Percentiles rank a stretch among this genome's conserved stretches.
phyloP scores from a whole-genome alignment of 2,797 vertebrate species.

The Antrozous pallidus region DNA sequence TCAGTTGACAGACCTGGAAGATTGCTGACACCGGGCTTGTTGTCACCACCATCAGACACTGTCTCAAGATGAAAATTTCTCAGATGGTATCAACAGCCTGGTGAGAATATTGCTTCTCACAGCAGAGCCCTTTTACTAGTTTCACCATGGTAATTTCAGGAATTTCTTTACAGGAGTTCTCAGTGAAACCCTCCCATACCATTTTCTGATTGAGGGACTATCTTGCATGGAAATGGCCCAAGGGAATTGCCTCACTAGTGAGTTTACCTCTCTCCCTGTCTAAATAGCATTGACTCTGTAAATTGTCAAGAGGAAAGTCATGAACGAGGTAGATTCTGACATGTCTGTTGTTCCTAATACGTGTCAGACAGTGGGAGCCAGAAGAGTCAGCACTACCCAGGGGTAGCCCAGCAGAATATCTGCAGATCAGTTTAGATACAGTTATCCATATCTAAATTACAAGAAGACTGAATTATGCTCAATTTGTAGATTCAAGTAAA shows the following conservation, averaged over 20 bases:
- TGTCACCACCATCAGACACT: neutral
- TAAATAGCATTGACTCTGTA: conserved; percentile 9
- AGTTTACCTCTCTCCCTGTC: conserved; percentile 58
- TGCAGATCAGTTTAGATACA: neutral
- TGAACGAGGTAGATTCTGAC: conserved; percentile 48
- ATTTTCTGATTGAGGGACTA: conserved; percentile 52
- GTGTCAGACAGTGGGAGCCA: neutral
- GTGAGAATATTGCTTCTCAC: conserved; percentile 50
- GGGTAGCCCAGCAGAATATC: neutral
- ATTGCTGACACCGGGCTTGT: neutral
- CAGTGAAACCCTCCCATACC: conserved; percentile 52
- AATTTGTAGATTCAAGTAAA: conserved; percentile 3
- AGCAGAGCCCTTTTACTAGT: conserved; percentile 9
- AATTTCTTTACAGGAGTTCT: conserved; percentile 47
- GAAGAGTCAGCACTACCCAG: neutral
- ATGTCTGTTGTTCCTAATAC: neutral
- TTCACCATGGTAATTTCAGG: conserved; percentile 35
- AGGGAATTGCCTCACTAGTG: conserved; percentile 37
- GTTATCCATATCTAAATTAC: neutral
- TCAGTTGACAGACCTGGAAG: conserved; percentile 4
- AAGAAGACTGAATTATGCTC: neutral
- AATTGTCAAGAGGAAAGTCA: conserved; percentile 45
- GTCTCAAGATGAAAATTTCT: conserved; percentile 61
- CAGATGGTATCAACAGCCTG: conserved; percentile 24
- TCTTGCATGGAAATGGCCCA: conserved; percentile 62